phyloP scores from a whole-genome alignment of 2,113 vertebrate species.

The Neomonachus schauinslandi region DNA sequence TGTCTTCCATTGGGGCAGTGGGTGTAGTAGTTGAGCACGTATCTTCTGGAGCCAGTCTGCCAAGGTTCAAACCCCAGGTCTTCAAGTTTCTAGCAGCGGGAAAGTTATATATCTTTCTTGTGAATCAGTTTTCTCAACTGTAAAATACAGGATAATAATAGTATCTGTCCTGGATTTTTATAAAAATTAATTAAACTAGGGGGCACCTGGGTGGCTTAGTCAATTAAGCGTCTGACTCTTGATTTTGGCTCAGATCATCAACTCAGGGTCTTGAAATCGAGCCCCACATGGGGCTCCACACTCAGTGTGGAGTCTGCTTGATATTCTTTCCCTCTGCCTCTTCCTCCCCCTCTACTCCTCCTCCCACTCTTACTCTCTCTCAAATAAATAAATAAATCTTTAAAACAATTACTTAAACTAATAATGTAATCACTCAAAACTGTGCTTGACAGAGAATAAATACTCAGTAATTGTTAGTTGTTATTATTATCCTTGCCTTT shows the following conservation, averaged over 20 bases:
- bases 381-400: neutral
- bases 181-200: neutral
- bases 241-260: neutral
- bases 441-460: neutral
- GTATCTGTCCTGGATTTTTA: neutral
- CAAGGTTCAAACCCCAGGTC: neutral
- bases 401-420: neutral
- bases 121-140: neutral
- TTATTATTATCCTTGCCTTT: neutral
- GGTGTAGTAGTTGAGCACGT: neutral
- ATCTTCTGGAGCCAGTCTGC: neutral
- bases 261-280: neutral
- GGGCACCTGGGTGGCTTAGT: neutral
- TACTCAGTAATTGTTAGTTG: neutral
- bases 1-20: neutral
- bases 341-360: neutral
- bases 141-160: neutral
- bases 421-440: neutral
- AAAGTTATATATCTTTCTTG: neutral
- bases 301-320: neutral
- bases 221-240: neutral
- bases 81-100: neutral
- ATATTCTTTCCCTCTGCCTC: neutral
- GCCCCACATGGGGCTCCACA: neutral
- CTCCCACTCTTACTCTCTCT: neutral